These are phyloP conservation scores for Heliconius himera DNA, from an alignment of 1,140 invertebrate genomes.

Conservation along the genomic window DNA sequence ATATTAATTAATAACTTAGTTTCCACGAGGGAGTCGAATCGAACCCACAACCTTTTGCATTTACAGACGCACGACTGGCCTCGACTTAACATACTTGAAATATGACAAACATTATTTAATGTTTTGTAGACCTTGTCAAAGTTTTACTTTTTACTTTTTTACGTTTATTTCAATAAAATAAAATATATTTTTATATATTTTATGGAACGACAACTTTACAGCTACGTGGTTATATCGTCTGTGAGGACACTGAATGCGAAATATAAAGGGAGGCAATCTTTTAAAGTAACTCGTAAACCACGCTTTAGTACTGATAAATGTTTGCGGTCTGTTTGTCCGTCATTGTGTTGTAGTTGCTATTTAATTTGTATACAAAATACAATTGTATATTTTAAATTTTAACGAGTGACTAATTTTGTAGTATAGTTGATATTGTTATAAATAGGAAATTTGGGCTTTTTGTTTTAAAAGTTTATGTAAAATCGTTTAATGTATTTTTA, in stretches of 20 bases:
- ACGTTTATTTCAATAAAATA: no score
- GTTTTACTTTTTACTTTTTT: not conserved
- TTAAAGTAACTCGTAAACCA: slow-evolving; percentile 24
- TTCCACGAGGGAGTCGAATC: no score
- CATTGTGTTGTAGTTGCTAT: slow-evolving; percentile 8
- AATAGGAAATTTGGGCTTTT: not conserved
- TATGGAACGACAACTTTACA: not conserved
- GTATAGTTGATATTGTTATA: not conserved
- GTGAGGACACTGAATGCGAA: slow-evolving; percentile 21
- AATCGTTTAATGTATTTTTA: no score
- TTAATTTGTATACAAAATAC: slow-evolving; percentile 9
- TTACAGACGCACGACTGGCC: no score
- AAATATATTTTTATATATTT: not conserved
- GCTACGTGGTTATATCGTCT: slow-evolving; percentile 19
- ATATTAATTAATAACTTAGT: no score
- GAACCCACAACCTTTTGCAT: no score
- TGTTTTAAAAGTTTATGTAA: not conserved
- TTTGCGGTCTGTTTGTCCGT: slow-evolving; percentile 26
- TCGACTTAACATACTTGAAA: no score
- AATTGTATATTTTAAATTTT: not conserved
- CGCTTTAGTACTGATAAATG: slow-evolving; percentile 27
- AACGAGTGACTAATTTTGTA: not conserved
- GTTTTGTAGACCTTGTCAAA: no score
- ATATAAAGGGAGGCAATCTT: slow-evolving; percentile 29
- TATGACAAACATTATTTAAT: no score